Conservation (phyloP, 1,140 invertebrate genomes). For the Magallana ariakensis region DNA sequence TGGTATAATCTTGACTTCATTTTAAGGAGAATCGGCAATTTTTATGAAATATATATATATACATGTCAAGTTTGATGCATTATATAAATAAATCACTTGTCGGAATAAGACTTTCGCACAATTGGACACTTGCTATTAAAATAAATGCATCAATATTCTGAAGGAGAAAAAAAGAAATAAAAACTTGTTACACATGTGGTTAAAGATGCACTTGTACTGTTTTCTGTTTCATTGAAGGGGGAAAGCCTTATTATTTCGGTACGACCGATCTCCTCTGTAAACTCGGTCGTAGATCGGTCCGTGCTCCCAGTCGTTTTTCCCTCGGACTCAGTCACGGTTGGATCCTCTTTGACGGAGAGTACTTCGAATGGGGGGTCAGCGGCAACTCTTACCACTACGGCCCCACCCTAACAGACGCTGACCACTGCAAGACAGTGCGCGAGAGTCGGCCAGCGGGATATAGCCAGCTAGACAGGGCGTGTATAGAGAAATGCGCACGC, state of each 20-base stretch:
- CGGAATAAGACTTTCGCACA: no score
- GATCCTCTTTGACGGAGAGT: constrained; percentile 43
- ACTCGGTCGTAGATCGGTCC: background rate
- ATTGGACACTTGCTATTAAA: no score
- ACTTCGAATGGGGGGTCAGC: constrained; percentile 27
- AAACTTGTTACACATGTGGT: no score
- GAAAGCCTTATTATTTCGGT: constrained; percentile 45
- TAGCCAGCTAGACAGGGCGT: constrained; percentile 35
- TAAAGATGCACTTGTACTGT: no score
- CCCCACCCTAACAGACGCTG: background rate
- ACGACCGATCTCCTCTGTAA: constrained; percentile 40
- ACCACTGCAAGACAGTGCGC: background rate
- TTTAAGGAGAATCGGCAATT: no score
- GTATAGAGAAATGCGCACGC: constrained; percentile 34
- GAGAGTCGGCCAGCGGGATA: constrained; percentile 40
- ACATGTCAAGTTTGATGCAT: no score
- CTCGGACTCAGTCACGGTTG: constrained; percentile 31
- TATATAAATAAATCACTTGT: no score
- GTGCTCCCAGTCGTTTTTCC: constrained; percentile 4
- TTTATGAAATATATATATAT: no score
- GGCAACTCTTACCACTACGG: background rate
- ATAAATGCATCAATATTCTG: no score
- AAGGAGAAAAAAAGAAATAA: no score
- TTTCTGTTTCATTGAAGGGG: background rate
- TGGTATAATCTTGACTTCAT: no score